phyloP scores from a whole-genome alignment of 2,888 invertebrate species.

The Apoda limacodes region DNA sequence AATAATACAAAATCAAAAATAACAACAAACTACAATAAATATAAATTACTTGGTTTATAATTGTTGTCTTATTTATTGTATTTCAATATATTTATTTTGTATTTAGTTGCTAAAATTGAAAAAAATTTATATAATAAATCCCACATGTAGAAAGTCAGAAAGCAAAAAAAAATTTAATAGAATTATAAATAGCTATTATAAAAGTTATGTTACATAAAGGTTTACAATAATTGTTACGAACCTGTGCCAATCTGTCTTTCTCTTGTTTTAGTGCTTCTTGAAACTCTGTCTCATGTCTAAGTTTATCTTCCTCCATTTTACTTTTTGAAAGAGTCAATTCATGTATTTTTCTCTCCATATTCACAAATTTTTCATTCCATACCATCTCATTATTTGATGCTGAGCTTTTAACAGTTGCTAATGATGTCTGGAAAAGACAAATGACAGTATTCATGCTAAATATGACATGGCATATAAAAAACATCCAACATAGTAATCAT shows the following conservation, averaged over 20 bases:
- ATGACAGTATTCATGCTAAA: too few relatives aligned
- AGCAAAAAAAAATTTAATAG: too few relatives aligned
- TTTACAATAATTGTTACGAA: too few relatives aligned
- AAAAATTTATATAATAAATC: not conserved
- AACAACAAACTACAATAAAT: too few relatives aligned
- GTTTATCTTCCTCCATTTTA: slow-evolving; percentile 54
- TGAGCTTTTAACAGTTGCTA: slow-evolving; percentile 38
- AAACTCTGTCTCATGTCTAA: slow-evolving; percentile 40
- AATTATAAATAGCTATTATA: too few relatives aligned
- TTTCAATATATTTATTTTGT: not conserved
- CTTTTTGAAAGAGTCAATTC: slow-evolving; percentile 42
- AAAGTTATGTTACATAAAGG: too few relatives aligned
- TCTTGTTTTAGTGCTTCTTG: slow-evolving; percentile 51
- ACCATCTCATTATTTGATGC: slow-evolving; percentile 49
- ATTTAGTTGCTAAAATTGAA: slow-evolving; percentile 1
- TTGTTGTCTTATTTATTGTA: too few relatives aligned
- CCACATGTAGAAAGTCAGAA: too few relatives aligned
- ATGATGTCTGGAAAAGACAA: slow-evolving; percentile 32
- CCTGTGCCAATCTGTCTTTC: slow-evolving; percentile 45
- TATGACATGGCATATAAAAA: too few relatives aligned
- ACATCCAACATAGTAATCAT: slow-evolving; percentile 1
- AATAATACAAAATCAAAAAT: too few relatives aligned
- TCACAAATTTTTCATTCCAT: slow-evolving; percentile 50
- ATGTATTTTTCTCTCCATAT: slow-evolving; percentile 48
- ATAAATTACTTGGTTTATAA: too few relatives aligned